Evolutionary conservation across 2,797 vertebrate genomes (phyloP), one percentile per base, ranked within the genome.

Genomic region (Cossypha niveicapilla): DNA sequence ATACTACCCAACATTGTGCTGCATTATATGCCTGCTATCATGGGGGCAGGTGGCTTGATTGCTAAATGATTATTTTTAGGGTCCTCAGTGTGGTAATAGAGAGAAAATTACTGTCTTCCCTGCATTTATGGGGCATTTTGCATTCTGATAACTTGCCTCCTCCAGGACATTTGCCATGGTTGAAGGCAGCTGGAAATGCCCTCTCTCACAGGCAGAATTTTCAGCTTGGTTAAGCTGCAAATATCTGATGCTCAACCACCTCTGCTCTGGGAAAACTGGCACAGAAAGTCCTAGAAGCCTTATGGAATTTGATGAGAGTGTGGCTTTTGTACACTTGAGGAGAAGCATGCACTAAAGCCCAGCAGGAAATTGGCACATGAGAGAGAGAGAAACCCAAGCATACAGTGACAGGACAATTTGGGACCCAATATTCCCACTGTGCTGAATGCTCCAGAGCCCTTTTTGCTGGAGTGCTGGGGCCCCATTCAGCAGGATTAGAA

Each of bases 31-130:
- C 41, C 56, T 75, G 32, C 65, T 88, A 12, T 73, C 21, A 6
- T 85, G 65, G 67, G 79, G 67, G 57, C 53, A 92, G 83, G 74
- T 90, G 71, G 30, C 80, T 90, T 90, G 56, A 73, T 76, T 86
- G 61, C 32, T 67, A 62, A 86, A 82, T 81, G 12, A 60, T 88
- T 73, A 60, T 57, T 60, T 94, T 90, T 86, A 92, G 42, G 53
- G 53, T 95, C 37, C 61, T 93, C 63, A 53, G 24, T 35, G 17
- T 89, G 63, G 57, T 63, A 68, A 57, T 65, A 74, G 48, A 92
- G 35, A 81, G 70, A 71, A 76, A 90, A 87, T 81, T 54, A 70
- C 18, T 47, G 41, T 42, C 45, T 85, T 88, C 24, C 10, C 14
- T 0, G 4, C 22, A 35, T 87, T 92, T 93, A 86, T 16, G 9